Conservation (phyloP, 2,888 invertebrate species). For the Myopa tessellatipennis region DNA sequence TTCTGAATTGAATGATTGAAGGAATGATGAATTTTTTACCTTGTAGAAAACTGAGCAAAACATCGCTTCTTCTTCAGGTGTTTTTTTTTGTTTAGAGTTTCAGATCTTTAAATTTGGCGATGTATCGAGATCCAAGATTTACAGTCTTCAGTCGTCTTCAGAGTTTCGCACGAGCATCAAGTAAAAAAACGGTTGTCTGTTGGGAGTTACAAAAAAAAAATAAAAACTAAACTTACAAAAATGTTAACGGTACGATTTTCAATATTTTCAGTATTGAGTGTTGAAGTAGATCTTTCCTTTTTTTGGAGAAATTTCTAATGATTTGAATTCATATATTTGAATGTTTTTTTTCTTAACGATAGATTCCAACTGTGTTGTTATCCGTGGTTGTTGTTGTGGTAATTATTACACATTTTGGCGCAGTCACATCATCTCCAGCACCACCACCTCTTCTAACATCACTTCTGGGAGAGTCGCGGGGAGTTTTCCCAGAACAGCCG, state of each 20-base stretch:
- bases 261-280: neutral
- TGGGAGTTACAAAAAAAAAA: neutral
- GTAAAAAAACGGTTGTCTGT: constrained; percentile 28
- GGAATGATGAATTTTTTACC: no score
- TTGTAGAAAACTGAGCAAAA: no score
- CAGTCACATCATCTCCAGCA: neutral
- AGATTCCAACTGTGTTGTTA: neutral
- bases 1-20: no score
- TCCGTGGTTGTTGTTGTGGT: neutral
- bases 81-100: neutral
- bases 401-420: neutral
- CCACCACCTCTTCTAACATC: neutral
- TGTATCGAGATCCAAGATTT: constrained; percentile 43
- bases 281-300: no score
- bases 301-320: neutral
- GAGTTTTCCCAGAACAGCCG: constrained; percentile 50
- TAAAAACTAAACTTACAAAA: neutral
- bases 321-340: neutral
- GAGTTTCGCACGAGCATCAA: constrained; percentile 52
- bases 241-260: neutral
- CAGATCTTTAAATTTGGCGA: constrained; percentile 29
- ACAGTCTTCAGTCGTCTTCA: constrained; percentile 58
- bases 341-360: neutral
- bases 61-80: neutral
- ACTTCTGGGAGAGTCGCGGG: neutral